Evolutionary conservation across 2,888 invertebrate genomes (phyloP).

Genomic region (Epinotia demarniana): DNA sequence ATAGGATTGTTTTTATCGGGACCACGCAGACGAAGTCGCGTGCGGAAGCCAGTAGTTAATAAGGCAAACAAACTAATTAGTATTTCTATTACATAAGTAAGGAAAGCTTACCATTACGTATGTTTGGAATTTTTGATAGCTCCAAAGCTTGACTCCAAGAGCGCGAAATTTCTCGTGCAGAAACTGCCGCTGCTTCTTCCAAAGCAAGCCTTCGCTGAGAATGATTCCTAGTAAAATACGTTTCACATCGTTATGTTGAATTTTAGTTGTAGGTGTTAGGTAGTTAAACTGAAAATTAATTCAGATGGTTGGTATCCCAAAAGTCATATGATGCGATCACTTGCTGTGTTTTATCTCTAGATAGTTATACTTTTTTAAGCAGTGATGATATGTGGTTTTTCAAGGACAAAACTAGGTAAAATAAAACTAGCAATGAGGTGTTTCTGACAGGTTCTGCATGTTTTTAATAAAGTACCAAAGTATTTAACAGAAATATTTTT

Average conservation of each 20-base stretch:
- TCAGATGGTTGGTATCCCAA: not conserved
- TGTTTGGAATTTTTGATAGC: slow-evolving; percentile 88
- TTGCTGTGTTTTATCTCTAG: too few relatives aligned
- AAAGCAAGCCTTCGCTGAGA: slow-evolving; percentile 88
- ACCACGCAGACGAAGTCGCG: too few relatives aligned
- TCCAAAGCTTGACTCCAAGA: slow-evolving; percentile 92
- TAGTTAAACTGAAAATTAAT: not conserved
- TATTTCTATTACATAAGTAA: not conserved
- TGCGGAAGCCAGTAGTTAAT: too few relatives aligned
- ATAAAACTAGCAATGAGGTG: not conserved
- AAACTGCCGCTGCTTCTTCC: slow-evolving; percentile 93
- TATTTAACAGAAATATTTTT: not conserved
- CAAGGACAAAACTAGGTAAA: too few relatives aligned
- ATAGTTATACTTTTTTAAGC: too few relatives aligned
- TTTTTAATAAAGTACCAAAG: too few relatives aligned
- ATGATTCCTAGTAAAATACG: slow-evolving; percentile 55
- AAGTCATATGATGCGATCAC: not conserved
- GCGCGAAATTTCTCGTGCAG: slow-evolving; percentile 90
- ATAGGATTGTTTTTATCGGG: too few relatives aligned
- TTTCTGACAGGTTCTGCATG: not conserved
- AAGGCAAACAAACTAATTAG: too few relatives aligned
- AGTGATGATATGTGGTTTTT: too few relatives aligned
- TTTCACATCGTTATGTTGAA: not conserved
- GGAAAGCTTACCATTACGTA: slow-evolving; percentile 87
- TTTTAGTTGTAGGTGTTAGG: not conserved